A percentile compares a stretch with the other conserved stretches of the same genome.
phyloP scores from a whole-genome alignment of 2,888 invertebrate genomes.

The Fragum whitleyi region DNA sequence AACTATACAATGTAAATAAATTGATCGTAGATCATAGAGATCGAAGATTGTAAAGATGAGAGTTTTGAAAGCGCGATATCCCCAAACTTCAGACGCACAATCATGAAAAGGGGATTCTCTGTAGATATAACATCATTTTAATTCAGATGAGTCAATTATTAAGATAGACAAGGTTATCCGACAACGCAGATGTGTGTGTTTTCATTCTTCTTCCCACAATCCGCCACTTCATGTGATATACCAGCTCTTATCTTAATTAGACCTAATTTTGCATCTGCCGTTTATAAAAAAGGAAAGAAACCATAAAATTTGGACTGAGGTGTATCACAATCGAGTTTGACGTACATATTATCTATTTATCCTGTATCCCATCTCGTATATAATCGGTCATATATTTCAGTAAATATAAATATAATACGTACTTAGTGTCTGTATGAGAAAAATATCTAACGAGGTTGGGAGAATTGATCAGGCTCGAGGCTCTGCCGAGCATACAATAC shows the following conservation, averaged over 20 bases:
- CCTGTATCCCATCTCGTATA: no score
- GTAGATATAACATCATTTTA: background rate
- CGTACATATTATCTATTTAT: background rate
- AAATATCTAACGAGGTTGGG: no score
- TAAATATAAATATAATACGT: no score
- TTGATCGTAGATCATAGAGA: no score
- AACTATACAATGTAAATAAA: no score
- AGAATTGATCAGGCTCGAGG: no score
- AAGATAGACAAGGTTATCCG: background rate
- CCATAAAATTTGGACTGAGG: slow-evolving; percentile 13
- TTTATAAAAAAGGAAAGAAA: slow-evolving; percentile 14
- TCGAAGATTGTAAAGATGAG: no score
- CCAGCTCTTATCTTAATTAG: slow-evolving; percentile 26
- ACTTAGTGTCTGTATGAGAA: no score
- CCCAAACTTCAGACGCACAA: background rate
- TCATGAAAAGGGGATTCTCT: no score
- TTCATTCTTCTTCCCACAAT: slow-evolving; percentile 27
- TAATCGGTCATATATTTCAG: no score
- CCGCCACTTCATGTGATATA: slow-evolving; percentile 12
- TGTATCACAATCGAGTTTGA: background rate
- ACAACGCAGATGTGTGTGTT: background rate
- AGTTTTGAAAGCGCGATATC: no score
- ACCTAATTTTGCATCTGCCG: slow-evolving; percentile 27
- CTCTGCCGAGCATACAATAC: no score
- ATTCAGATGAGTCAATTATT: background rate